Percentiles rank a stretch among this genome's conserved stretches.
Conservation (phyloP, 2,113 vertebrate species). For the Melanerpes aurifrons region DNA sequence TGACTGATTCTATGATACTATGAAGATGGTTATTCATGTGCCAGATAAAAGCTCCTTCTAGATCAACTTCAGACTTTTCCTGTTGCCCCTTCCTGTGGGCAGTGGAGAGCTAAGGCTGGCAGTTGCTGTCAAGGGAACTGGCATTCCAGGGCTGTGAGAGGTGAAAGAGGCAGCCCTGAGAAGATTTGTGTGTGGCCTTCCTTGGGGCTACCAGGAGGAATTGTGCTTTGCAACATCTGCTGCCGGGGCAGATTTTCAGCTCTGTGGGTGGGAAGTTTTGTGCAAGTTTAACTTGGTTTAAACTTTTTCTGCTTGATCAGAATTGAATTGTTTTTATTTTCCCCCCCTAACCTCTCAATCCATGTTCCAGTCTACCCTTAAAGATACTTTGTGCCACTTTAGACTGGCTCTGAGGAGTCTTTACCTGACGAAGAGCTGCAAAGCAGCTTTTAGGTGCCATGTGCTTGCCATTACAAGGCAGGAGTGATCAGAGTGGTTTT, state of each 20-base stretch:
- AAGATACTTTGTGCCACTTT: background rate
- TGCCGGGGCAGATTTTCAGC: background rate
- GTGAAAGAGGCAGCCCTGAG: background rate
- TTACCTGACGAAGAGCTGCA: background rate
- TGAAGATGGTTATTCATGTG: background rate
- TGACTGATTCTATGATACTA: too few relatives aligned
- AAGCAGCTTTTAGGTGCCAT: background rate
- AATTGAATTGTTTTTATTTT: background rate
- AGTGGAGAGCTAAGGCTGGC: background rate
- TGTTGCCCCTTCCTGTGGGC: accelerated
- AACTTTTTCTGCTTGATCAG: background rate
- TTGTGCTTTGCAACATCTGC: constrained; percentile 26
- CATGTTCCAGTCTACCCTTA: accelerated
- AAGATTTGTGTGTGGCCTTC: background rate
- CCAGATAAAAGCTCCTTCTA: background rate
- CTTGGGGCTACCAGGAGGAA: background rate
- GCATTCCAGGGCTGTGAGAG: background rate
- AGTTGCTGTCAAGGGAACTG: background rate
- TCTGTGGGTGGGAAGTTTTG: constrained; percentile 8
- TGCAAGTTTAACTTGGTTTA: constrained; percentile 6
- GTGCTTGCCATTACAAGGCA: background rate
- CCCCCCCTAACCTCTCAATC: background rate
- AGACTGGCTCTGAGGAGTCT: background rate
- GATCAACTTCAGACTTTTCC: background rate
- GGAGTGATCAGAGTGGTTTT: background rate